These are phyloP conservation scores for Sterrhoptilus dennistouni DNA, from an alignment of 2,113 vertebrate genomes.

Conservation along the genomic window DNA sequence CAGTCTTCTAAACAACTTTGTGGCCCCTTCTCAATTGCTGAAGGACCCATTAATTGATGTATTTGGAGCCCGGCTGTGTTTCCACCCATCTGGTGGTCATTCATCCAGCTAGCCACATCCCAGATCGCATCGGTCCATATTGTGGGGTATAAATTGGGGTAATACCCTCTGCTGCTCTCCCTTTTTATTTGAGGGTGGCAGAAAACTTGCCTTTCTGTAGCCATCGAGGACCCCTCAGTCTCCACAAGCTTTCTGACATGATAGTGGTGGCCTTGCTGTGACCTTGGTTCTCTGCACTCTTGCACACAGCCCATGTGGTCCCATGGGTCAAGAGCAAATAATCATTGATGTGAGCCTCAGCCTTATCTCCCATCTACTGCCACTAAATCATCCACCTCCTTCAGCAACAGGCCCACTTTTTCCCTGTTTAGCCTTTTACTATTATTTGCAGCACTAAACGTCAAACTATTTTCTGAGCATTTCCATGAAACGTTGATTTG, in stretches of 20 bases:
- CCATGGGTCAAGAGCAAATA: not conserved
- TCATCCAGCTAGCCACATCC: not conserved
- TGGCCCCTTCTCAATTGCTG: not conserved
- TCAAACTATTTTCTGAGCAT: not conserved
- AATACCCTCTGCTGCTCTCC: not conserved
- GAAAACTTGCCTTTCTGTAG: not conserved
- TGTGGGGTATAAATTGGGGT: not conserved
- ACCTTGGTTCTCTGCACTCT: not conserved
- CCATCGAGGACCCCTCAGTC: fast-evolving
- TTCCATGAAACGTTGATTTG: not conserved
- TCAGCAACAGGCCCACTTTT: not conserved
- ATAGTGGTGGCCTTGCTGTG: not conserved
- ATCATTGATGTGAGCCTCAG: not conserved
- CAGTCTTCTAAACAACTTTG: not conserved
- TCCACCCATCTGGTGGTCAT: not conserved
- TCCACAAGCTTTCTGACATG: fast-evolving
- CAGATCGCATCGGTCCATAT: not conserved
- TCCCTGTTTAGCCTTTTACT: not conserved
- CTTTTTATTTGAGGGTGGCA: not conserved
- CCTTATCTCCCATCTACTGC: not conserved
- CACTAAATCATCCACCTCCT: not conserved
- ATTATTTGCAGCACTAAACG: not conserved
- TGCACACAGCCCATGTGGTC: not conserved
- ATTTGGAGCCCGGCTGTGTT: not conserved
- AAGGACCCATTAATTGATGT: not conserved